Conservation (phyloP, 2,113 vertebrate species). For the Gallinago paraguaiae region DNA sequence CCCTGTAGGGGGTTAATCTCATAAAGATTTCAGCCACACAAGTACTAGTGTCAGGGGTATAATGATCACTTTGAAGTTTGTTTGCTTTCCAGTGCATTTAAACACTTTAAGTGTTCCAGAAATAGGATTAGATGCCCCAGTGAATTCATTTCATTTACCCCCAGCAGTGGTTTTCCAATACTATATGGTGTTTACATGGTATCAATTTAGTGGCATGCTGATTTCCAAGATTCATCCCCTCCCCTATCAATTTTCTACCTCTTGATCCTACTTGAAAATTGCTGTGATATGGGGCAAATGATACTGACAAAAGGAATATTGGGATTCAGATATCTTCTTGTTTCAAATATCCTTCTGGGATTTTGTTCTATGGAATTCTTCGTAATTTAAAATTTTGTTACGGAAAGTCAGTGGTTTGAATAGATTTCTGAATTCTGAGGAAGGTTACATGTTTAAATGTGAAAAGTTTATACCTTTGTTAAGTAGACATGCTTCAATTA, state of each 20-base stretch:
- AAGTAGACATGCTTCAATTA: not conserved
- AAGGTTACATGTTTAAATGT: not conserved
- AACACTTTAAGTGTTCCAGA: conserved; percentile 80
- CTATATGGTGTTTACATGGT: conserved; percentile 76
- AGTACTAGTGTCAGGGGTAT: conserved; percentile 82
- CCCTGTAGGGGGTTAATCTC: conserved; percentile 81
- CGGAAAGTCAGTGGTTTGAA: not conserved
- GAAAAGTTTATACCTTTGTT: not conserved
- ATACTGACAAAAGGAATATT: conserved; percentile 1
- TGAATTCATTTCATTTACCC: conserved; percentile 83
- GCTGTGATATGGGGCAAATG: conserved; percentile 27
- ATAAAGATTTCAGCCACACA: conserved; percentile 83
- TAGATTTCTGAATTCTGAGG: not conserved
- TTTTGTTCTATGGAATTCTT: conserved; percentile 18
- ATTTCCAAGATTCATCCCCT: conserved; percentile 73
- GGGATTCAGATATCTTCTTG: not conserved
- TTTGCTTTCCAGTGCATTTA: conserved; percentile 83
- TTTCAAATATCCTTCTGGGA: not conserved
- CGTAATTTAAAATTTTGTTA: not conserved
- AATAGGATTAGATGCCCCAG: conserved; percentile 86
- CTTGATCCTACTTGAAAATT: conserved; percentile 65
- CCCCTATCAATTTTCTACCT: conserved; percentile 69
- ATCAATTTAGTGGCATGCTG: conserved; percentile 80
- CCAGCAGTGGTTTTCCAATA: conserved; percentile 81
- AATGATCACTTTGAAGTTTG: conserved; percentile 87